These are phyloP conservation scores for Phyllostomus hastatus DNA, from an alignment of 2,113 vertebrate species.

Conservation along the genomic window DNA sequence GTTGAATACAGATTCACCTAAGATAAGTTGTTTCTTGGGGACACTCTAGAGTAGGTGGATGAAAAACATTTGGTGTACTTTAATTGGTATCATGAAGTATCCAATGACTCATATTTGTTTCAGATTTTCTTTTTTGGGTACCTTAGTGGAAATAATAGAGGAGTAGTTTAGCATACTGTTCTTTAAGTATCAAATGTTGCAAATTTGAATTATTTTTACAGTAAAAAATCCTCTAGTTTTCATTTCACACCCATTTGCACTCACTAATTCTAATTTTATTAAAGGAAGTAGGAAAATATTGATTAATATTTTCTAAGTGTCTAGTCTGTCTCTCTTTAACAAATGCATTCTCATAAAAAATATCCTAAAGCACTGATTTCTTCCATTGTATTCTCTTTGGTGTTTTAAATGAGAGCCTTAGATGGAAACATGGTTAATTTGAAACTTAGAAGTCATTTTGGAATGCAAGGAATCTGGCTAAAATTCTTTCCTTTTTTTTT, in stretches of 20 bases:
- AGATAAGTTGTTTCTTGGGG: not conserved
- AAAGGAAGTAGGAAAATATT: not conserved
- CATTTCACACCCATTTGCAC: not conserved
- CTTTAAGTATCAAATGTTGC: not conserved
- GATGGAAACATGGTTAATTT: not conserved
- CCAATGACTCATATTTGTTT: not conserved
- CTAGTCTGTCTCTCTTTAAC: not conserved
- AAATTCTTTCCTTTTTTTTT: not conserved
- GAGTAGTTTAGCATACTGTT: not conserved
- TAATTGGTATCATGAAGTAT: not conserved
- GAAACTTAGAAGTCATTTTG: not conserved
- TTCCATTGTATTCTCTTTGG: not conserved
- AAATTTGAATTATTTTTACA: not conserved
- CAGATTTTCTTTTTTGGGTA: not conserved
- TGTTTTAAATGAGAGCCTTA: not conserved
- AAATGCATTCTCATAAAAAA: not conserved
- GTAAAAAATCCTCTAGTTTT: not conserved
- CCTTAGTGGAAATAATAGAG: not conserved
- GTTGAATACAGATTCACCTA: not conserved
- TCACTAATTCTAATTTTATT: not conserved
- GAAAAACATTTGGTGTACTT: not conserved
- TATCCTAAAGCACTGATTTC: not conserved
- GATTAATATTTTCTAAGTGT: not conserved
- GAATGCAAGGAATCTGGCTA: not conserved
- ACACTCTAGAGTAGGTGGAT: not conserved